Conservation (phyloP, 2,888 invertebrate species). For the Trimorus sp. region DNA sequence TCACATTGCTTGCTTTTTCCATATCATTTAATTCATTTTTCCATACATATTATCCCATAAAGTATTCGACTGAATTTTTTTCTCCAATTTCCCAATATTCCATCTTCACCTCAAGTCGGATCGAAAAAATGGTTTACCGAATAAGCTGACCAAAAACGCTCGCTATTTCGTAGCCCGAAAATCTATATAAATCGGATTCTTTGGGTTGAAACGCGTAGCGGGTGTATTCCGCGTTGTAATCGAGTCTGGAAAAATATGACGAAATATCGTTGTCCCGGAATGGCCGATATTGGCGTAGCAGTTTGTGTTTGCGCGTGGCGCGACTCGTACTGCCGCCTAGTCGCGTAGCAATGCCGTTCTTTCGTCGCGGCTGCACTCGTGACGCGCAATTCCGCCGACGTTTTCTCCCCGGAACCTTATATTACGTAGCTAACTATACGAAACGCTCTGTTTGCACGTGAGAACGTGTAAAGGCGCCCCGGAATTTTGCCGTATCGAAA, state of each 20-base stretch:
- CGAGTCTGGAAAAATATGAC: background rate
- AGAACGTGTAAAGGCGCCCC: slow-evolving; percentile 45
- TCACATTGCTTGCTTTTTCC: too few species aligned
- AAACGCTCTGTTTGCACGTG: slow-evolving; percentile 30
- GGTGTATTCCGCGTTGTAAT: background rate
- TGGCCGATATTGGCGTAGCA: slow-evolving; percentile 29
- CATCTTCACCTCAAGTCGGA: too few species aligned
- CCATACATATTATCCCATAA: too few species aligned
- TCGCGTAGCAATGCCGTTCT: slow-evolving; percentile 55
- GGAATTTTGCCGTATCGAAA: slow-evolving; percentile 39
- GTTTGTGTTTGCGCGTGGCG: slow-evolving; percentile 31
- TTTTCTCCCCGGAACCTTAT: slow-evolving; percentile 28
- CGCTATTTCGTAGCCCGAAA: too few species aligned
- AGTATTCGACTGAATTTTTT: too few species aligned
- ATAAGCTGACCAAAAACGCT: too few species aligned
- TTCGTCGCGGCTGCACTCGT: slow-evolving; percentile 43
- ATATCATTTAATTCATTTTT: too few species aligned
- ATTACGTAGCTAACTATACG: slow-evolving; percentile 38
- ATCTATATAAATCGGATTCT: too few species aligned
- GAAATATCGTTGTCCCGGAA: background rate
- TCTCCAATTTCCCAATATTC: too few species aligned
- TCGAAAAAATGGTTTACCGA: too few species aligned
- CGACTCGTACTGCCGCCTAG: slow-evolving; percentile 39
- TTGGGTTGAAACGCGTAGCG: too few species aligned
- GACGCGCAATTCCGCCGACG: slow-evolving; percentile 48